These are phyloP conservation scores for Meteorus cinctellus DNA, from an alignment of 2,888 invertebrate species.

Conservation along the genomic window DNA sequence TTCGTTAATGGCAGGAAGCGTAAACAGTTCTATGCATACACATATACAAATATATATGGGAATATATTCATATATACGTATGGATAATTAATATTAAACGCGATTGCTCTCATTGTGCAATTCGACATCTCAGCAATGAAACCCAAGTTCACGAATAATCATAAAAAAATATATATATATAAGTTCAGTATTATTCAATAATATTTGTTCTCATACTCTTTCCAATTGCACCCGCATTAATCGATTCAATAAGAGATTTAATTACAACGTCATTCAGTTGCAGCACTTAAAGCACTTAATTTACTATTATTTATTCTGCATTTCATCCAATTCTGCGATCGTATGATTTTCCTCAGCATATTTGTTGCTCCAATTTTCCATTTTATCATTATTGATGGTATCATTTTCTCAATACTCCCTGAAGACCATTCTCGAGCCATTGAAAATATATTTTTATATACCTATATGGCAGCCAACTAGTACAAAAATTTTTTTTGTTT, in stretches of 20 bases:
- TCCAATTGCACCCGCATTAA: slow-evolving; percentile 23
- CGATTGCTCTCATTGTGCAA: slow-evolving; percentile 12
- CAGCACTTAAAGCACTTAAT: slow-evolving; percentile 2
- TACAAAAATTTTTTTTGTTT: not conserved
- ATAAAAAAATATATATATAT: slow-evolving; percentile 30
- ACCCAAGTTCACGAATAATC: slow-evolving; percentile 31
- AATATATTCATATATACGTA: not conserved
- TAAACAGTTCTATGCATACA: slow-evolving; percentile 23
- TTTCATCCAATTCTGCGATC: not conserved
- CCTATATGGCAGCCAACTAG: not conserved
- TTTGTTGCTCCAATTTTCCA: not conserved
- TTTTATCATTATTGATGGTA: not conserved
- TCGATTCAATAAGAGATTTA: not conserved
- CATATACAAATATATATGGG: not conserved
- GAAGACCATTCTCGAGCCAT: not conserved
- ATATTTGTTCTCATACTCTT: slow-evolving; percentile 2
- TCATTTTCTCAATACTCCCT: not conserved
- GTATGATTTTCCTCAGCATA: not conserved
- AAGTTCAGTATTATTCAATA: not conserved
- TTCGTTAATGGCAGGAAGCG: slow-evolving; percentile 39
- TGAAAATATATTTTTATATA: slow-evolving; percentile 24
- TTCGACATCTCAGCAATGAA: not conserved
- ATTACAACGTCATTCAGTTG: not conserved
- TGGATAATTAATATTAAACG: slow-evolving; percentile 1
- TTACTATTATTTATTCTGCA: slow-evolving; percentile 9